Conservation (phyloP, 1,140 invertebrate genomes). For the Nylanderia fulva region DNA sequence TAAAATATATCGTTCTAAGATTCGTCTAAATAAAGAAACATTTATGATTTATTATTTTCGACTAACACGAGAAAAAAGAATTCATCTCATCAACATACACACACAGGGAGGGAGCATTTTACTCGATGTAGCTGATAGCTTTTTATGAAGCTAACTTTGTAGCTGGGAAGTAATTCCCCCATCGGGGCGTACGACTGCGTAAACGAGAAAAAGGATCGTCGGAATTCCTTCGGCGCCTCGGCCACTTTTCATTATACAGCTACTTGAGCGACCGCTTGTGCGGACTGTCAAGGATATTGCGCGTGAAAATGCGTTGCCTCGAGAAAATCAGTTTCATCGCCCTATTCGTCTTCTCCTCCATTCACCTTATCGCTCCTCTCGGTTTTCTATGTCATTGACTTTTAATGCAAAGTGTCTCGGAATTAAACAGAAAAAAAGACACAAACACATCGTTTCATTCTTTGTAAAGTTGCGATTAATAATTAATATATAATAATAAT, state of each 20-base stretch:
- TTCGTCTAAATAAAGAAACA: background rate
- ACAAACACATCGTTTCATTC: background rate
- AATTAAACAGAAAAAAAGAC: background rate
- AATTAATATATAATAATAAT: too few relatives aligned
- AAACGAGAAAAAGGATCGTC: slow-evolving; percentile 36
- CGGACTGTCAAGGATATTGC: slow-evolving; percentile 41
- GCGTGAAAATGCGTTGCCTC: slow-evolving; percentile 35
- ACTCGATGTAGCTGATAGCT: slow-evolving; percentile 15
- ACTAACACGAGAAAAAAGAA: background rate
- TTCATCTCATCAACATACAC: slow-evolving; percentile 7
- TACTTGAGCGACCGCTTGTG: slow-evolving; percentile 21
- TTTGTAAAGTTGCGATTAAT: background rate
- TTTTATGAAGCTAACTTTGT: slow-evolving; percentile 34
- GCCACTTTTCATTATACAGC: slow-evolving; percentile 53
- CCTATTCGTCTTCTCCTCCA: background rate
- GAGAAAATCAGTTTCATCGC: slow-evolving; percentile 18
- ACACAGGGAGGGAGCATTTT: background rate
- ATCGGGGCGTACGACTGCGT: background rate
- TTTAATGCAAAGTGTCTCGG: background rate
- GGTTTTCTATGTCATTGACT: background rate
- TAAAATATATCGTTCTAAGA: background rate
- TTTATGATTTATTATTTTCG: background rate
- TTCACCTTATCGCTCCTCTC: background rate
- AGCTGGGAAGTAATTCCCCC: slow-evolving; percentile 27
- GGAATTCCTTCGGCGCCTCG: slow-evolving; percentile 10